Conservation (phyloP, 2,797 vertebrate genomes). For the Oryzias dopingdopingensis region DNA sequence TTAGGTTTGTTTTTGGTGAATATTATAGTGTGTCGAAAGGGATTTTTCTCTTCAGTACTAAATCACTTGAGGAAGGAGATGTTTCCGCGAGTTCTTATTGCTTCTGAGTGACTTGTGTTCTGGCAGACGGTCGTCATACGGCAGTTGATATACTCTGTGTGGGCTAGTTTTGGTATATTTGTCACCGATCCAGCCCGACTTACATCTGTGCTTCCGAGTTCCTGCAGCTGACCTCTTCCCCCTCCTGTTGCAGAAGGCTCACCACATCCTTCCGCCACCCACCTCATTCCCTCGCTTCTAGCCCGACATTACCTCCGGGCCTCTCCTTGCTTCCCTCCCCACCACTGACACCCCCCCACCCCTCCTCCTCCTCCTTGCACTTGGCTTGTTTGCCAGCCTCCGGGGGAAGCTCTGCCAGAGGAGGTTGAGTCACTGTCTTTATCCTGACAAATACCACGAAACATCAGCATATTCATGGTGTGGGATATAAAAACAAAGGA, state of each 20-base stretch:
- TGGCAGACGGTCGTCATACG: slow-evolving; percentile 29
- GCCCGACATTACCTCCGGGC: slow-evolving; percentile 50
- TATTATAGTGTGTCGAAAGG: too few relatives aligned
- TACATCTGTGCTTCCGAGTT: slow-evolving; percentile 69
- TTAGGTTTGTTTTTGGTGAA: too few relatives aligned
- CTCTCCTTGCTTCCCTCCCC: slow-evolving; percentile 6
- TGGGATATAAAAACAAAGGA: slow-evolving; percentile 40
- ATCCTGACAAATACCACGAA: slow-evolving; percentile 46
- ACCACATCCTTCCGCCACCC: slow-evolving; percentile 71
- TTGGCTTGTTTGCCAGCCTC: slow-evolving; percentile 60
- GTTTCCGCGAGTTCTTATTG: slow-evolving; percentile 22
- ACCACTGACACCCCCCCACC: neutral
- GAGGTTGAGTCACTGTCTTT: slow-evolving; percentile 71
- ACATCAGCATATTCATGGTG: slow-evolving; percentile 30
- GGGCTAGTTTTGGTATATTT: slow-evolving; percentile 43
- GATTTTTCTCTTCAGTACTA: too few relatives aligned
- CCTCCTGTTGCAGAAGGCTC: slow-evolving; percentile 59
- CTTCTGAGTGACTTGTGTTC: slow-evolving; percentile 38
- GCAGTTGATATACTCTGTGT: slow-evolving; percentile 33
- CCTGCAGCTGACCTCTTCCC: slow-evolving; percentile 75
- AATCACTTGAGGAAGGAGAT: too few relatives aligned
- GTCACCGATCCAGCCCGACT: slow-evolving; percentile 51
- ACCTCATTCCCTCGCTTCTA: slow-evolving; percentile 17
- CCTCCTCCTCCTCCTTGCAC: neutral
- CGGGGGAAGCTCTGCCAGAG: slow-evolving; percentile 67